Evolutionary conservation across 2,888 invertebrate species (phyloP).

Genomic region (Amiota communis): DNA sequence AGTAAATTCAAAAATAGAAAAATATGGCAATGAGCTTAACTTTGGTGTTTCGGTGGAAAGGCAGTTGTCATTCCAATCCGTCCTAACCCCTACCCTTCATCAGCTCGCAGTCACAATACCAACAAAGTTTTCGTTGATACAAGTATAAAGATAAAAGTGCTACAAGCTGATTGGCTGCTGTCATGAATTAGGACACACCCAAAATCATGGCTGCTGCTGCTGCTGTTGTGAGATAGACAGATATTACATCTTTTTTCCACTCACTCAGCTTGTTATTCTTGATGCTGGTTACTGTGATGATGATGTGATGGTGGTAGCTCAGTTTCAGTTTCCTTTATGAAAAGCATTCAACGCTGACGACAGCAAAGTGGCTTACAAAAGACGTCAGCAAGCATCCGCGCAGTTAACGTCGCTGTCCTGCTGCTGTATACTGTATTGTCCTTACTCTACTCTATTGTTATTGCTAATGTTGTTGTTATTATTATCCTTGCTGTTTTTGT

Average conservation of each 20-base stretch:
- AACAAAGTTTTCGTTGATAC: background rate
- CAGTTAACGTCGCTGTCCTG: slow-evolving; percentile 35
- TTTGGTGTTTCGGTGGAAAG: slow-evolving; percentile 50
- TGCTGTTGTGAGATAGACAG: background rate
- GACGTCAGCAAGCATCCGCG: slow-evolving; percentile 18
- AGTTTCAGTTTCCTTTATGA: background rate
- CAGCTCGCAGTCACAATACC: background rate
- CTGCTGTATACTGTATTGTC: slow-evolving; percentile 13
- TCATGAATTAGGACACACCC: slow-evolving; percentile 10
- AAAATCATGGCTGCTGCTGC: slow-evolving; percentile 15
- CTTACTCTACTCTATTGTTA: slow-evolving; percentile 30
- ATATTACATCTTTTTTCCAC: background rate
- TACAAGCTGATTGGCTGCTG: slow-evolving; percentile 19
- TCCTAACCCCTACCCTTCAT: background rate
- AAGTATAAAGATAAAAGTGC: slow-evolving; percentile 3
- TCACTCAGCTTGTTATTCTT: background rate
- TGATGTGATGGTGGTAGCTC: background rate
- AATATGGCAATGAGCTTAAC: slow-evolving; percentile 66
- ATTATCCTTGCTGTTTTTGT: slow-evolving; percentile 27
- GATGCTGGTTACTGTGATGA: background rate
- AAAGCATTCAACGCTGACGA: background rate
- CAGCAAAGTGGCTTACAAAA: slow-evolving; percentile 9
- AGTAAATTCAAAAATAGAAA: slow-evolving; percentile 63
- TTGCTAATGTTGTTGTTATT: slow-evolving; percentile 39
- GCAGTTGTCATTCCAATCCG: slow-evolving; percentile 30